phyloP scores from a whole-genome alignment of 2,113 vertebrate species.

The Lepus timidus region DNA sequence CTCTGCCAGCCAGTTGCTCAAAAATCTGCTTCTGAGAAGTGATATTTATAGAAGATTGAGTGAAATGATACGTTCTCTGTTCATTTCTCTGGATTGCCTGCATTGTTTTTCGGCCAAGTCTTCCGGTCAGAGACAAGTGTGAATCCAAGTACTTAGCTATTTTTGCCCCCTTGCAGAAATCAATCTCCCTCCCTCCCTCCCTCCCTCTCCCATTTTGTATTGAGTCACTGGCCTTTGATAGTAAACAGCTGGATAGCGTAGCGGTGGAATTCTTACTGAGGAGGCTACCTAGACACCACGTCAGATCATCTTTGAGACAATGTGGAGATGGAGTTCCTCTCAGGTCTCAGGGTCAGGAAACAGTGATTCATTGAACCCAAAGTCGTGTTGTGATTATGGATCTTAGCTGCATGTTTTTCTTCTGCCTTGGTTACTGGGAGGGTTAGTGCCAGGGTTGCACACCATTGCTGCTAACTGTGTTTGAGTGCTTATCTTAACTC shows the following conservation, averaged over 20 bases:
- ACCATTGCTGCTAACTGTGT: not conserved
- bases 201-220: not conserved
- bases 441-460: not conserved
- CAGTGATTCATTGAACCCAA: not conserved
- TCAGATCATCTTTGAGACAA: not conserved
- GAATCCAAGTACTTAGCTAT: too few relatives aligned
- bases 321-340: not conserved
- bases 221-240: not conserved
- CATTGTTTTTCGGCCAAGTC: not conserved
- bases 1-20: not conserved
- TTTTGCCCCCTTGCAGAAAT: not conserved
- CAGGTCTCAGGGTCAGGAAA: conserved; percentile 11
- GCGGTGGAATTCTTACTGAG: not conserved
- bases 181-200: too few relatives aligned
- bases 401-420: conserved; percentile 43
- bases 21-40: not conserved
- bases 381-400: not conserved
- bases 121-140: not conserved
- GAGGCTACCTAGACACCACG: not conserved
- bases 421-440: not conserved
- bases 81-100: not conserved
- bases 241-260: not conserved
- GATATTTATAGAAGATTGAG: not conserved
- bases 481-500: not conserved
- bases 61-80: not conserved